Conservation (phyloP, 1,140 invertebrate genomes). For the Caerostris extrusa region DNA sequence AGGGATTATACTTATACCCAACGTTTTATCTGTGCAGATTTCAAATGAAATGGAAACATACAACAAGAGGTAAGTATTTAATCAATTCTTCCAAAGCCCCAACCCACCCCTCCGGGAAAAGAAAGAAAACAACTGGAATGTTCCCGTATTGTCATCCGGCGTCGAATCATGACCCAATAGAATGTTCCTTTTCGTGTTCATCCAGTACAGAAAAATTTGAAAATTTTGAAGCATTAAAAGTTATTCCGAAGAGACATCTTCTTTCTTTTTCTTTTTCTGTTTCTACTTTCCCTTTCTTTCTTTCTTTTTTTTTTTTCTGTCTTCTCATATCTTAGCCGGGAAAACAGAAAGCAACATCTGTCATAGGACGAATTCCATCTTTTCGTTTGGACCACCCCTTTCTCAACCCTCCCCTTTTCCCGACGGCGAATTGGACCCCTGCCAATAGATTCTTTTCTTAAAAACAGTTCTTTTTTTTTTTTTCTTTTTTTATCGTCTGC, state of each 20-base stretch:
- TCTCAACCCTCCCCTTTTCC: no score
- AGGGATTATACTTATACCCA: no score
- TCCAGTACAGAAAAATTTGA: conserved; percentile 15
- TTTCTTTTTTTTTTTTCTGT: not conserved
- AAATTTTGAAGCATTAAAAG: conserved; percentile 39
- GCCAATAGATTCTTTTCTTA: conserved; percentile 54
- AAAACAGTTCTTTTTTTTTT: conserved; percentile 43
- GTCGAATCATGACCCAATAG: not conserved
- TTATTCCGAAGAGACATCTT: conserved; percentile 13
- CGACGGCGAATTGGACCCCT: conserved; percentile 20
- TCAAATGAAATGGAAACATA: no score
- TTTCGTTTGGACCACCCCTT: not conserved
- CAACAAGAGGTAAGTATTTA: no score
- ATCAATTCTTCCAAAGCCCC: no score
- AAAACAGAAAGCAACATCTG: conserved; percentile 61
- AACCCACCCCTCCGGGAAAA: no score
- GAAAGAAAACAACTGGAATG: no score
- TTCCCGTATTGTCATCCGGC: no score
- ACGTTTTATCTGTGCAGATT: no score
- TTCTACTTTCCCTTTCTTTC: no score
- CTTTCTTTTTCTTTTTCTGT: not conserved
- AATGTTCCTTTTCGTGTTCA: not conserved
- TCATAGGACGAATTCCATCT: conserved; percentile 53
- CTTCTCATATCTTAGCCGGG: conserved; percentile 20
- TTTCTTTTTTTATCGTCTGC: conserved; percentile 33